phyloP scores from a whole-genome alignment of 2,113 vertebrate species.

The Podarcis raffonei region DNA sequence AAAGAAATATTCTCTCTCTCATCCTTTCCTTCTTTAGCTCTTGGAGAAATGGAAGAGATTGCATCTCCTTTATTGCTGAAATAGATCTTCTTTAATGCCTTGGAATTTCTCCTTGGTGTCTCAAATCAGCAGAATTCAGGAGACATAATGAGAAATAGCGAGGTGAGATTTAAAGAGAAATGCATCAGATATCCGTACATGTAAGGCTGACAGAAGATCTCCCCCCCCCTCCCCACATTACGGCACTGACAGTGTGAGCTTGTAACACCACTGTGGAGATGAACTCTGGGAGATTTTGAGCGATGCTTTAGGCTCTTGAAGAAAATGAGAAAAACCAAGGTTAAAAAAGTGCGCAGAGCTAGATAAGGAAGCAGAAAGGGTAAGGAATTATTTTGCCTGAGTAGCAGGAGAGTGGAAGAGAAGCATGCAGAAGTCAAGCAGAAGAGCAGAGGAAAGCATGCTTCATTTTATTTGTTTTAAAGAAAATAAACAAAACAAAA shows the following conservation, averaged over 20 bases:
- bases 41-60: conserved; percentile 28
- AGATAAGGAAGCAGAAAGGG: neutral
- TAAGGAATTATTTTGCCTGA: neutral
- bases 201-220: conserved; percentile 6
- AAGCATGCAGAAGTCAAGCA: conserved; percentile 8
- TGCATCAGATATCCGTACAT: neutral
- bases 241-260: neutral
- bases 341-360: neutral
- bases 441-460: conserved; percentile 1
- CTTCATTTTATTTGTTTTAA: conserved; percentile 20
- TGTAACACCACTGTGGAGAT: conserved; percentile 7
- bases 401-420: neutral
- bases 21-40: conserved; percentile 37
- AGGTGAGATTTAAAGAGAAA: conserved; percentile 37
- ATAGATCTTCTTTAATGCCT: conserved; percentile 52
- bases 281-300: neutral
- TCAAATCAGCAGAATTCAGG: conserved; percentile 58
- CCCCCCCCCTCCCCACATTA: conserved; percentile 7
- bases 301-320: neutral
- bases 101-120: conserved; percentile 53
- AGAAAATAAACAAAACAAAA: conserved; percentile 23
- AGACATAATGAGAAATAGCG: conserved; percentile 42
- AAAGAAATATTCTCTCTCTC: conserved; percentile 39
- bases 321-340: neutral
- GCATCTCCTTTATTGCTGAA: conserved; percentile 37